Percentiles rank a stretch among this genome's conserved stretches.
These are phyloP conservation scores for Cygnus atratus DNA, from an alignment of 2,113 vertebrate genomes.

Conservation along the genomic window DNA sequence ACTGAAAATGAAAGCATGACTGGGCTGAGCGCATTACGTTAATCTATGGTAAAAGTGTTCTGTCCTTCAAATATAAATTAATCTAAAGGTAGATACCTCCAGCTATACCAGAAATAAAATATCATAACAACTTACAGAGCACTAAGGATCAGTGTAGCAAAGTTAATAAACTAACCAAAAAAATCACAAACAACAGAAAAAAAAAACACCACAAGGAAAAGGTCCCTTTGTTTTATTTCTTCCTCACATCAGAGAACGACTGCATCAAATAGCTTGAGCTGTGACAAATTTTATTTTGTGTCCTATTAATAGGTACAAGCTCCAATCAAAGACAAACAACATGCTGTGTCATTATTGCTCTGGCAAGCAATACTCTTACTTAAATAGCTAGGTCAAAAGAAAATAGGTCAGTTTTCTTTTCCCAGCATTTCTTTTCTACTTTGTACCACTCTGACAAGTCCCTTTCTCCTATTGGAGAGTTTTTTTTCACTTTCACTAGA, in stretches of 20 bases:
- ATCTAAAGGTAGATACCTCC: neutral
- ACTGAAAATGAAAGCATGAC: neutral
- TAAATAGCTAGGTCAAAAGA: slow-evolving; percentile 14
- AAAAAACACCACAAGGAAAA: neutral
- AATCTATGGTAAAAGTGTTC: neutral
- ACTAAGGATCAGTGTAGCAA: neutral
- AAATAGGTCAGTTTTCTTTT: slow-evolving; percentile 29
- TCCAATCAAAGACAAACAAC: neutral
- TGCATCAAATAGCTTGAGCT: neutral
- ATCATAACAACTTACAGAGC: neutral
- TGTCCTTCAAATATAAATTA: neutral
- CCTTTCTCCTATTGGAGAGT: neutral
- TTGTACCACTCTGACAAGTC: neutral
- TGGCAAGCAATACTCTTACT: neutral
- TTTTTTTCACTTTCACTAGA: neutral
- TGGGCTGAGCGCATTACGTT: neutral
- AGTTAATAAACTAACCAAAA: neutral
- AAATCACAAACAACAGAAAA: too few species aligned
- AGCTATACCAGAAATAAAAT: neutral
- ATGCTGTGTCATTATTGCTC: neutral
- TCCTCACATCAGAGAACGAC: neutral
- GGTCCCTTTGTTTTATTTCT: neutral
- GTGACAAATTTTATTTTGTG: neutral
- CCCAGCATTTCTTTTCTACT: neutral
- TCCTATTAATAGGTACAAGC: neutral